These are phyloP conservation scores for Elephantulus edwardii DNA, from an alignment of 2,113 vertebrate species.

Conservation along the genomic window DNA sequence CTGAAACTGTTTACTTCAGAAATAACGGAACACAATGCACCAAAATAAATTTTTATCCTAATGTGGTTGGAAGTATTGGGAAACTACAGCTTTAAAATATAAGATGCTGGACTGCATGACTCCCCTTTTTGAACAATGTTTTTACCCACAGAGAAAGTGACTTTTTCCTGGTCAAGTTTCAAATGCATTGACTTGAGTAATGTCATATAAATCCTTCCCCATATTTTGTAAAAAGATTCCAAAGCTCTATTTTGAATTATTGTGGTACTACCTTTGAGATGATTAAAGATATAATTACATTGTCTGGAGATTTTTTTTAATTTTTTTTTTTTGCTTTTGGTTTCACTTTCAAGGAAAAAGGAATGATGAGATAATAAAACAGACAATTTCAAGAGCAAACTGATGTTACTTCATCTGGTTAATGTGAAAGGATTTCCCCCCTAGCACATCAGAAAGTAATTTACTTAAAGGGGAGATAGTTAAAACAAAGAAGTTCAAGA, in stretches of 20 bases:
- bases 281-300: conserved; percentile 67
- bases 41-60: neutral
- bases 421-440: conserved; percentile 32
- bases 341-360: conserved; percentile 52
- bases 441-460: conserved; percentile 71
- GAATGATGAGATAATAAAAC: conserved; percentile 51
- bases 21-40: neutral
- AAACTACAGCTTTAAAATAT: conserved; percentile 22
- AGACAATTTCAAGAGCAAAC: conserved; percentile 68
- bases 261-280: conserved; percentile 38
- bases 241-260: neutral
- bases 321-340: conserved; percentile 4
- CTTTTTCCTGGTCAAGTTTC: conserved; percentile 44
- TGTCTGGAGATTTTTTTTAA: conserved; percentile 5
- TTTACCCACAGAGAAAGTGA: conserved; percentile 32
- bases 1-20: neutral
- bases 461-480: conserved; percentile 74
- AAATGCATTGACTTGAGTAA: conserved; percentile 7
- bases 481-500: conserved; percentile 69
- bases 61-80: neutral
- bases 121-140: conserved; percentile 16
- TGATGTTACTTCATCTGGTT: conserved; percentile 61
- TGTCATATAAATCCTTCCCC: neutral
- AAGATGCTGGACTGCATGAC: neutral
- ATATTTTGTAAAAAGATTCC: conserved; percentile 22